A percentile compares a stretch with the other conserved stretches of the same genome.
Conservation (phyloP, 1,140 invertebrate species). For the Antheraea mylitta region DNA sequence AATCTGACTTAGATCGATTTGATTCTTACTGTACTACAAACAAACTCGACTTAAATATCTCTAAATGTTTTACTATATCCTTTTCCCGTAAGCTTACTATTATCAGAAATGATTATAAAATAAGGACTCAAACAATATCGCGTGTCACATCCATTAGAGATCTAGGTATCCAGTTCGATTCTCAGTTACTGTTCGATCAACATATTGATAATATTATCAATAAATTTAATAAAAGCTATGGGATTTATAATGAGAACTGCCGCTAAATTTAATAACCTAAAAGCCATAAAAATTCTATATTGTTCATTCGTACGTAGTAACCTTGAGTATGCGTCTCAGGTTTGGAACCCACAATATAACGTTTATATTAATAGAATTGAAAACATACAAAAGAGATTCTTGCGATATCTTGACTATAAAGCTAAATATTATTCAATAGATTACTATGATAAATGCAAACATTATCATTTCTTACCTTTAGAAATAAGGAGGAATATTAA, state of each 20-base stretch:
- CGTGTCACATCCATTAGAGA: slow-evolving; percentile 11
- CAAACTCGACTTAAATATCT: not conserved
- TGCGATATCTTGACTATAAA: slow-evolving; percentile 5
- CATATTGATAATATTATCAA: slow-evolving; percentile 21
- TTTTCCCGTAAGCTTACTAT: not conserved
- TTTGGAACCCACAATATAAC: slow-evolving; percentile 10
- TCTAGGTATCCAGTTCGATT: slow-evolving; percentile 21
- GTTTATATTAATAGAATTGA: not conserved
- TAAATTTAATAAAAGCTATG: slow-evolving; percentile 22
- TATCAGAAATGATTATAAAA: not conserved
- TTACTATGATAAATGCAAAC: too few species aligned
- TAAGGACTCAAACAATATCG: slow-evolving; percentile 1
- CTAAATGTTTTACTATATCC: not conserved
- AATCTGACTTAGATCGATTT: not conserved
- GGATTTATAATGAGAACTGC: slow-evolving; percentile 21
- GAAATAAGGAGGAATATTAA: too few species aligned
- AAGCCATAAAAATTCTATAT: slow-evolving; percentile 28
- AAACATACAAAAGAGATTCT: slow-evolving; percentile 4
- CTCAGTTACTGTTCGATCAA: slow-evolving; percentile 20
- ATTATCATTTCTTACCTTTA: too few species aligned
- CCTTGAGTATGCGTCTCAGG: slow-evolving; percentile 17
- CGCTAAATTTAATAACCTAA: slow-evolving; percentile 20
- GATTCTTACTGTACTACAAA: not conserved
- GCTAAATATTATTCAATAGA: too few species aligned
- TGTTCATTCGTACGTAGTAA: slow-evolving; percentile 31